These are phyloP conservation scores for Luscinia megarhynchos DNA, from an alignment of 2,797 vertebrate genomes.

Conservation along the genomic window DNA sequence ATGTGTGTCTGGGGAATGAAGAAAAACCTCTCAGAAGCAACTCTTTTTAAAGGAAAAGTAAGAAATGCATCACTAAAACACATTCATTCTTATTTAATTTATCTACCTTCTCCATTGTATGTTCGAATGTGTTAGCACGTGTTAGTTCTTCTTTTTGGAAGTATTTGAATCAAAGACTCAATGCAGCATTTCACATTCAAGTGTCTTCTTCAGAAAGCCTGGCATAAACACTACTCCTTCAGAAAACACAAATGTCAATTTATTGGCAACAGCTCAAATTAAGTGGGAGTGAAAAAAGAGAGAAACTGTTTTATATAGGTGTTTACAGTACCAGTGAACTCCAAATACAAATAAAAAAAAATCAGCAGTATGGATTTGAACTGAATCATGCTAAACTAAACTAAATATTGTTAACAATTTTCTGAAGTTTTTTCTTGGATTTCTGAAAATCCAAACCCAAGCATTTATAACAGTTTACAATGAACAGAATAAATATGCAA, in stretches of 20 bases:
- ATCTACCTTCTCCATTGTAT: neutral
- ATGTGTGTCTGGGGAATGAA: neutral
- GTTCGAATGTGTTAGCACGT: neutral
- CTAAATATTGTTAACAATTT: neutral
- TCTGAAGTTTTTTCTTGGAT: neutral
- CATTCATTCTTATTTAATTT: neutral
- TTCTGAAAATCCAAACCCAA: neutral
- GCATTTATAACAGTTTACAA: neutral
- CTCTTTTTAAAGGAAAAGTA: neutral
- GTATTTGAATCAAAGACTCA: neutral
- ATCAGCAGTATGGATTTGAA: neutral
- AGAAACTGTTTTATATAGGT: neutral
- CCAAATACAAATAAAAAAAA: neutral
- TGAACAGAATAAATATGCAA: neutral
- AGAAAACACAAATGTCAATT: neutral
- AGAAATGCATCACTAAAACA: neutral
- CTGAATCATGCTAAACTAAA: neutral
- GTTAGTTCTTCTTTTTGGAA: neutral
- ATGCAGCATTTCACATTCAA: neutral
- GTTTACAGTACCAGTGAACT: neutral
- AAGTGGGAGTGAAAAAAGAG: too few relatives aligned
- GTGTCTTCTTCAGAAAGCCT: neutral
- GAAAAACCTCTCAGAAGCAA: neutral
- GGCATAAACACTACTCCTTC: neutral
- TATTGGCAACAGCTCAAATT: neutral